Percentiles rank a stretch among this genome's conserved stretches.
phyloP scores from a whole-genome alignment of 2,888 invertebrate species.

The Caenorhabditis imperialis region DNA sequence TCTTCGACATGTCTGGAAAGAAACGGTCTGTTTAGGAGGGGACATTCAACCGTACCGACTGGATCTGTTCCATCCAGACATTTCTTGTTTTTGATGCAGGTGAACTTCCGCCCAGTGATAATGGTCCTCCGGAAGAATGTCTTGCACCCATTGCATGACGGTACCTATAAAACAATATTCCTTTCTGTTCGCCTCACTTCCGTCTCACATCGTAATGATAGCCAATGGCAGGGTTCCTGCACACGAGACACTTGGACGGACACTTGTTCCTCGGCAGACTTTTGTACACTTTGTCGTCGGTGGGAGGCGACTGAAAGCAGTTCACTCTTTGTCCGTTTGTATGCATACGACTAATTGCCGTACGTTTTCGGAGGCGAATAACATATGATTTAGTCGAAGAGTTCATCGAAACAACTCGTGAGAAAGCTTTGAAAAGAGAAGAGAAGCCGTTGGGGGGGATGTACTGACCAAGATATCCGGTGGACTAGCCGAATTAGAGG shows the following conservation, averaged over 20 bases:
- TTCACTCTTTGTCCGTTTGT: neutral
- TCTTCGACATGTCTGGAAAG: slow-evolving; percentile 43
- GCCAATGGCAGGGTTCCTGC: slow-evolving; percentile 62
- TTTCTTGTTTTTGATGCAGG: slow-evolving; percentile 17
- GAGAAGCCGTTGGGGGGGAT: too few species aligned
- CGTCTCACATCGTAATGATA: slow-evolving; percentile 63
- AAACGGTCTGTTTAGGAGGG: too few species aligned
- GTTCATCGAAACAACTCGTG: slow-evolving; percentile 31
- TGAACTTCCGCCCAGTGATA: slow-evolving; percentile 42
- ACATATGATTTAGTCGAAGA: too few species aligned
- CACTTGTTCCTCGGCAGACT: slow-evolving; percentile 49
- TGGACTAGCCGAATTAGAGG: slow-evolving; percentile 8
- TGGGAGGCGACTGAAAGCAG: slow-evolving; percentile 29
- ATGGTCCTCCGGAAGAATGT: slow-evolving; percentile 56
- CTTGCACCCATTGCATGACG: slow-evolving; percentile 60
- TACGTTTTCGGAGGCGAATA: too few species aligned
- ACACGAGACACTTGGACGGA: slow-evolving; percentile 62
- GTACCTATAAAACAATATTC: slow-evolving; percentile 35
- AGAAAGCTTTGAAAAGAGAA: neutral
- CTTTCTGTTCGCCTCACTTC: neutral
- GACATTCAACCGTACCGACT: too few species aligned
- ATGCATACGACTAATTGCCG: slow-evolving; percentile 4
- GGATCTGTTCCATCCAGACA: slow-evolving; percentile 48
- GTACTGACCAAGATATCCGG: slow-evolving; percentile 32
- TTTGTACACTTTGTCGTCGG: slow-evolving; percentile 37